Percentiles rank a stretch among this genome's conserved stretches.
Evolutionary conservation across 2,797 vertebrate genomes (phyloP).

Genomic region (Acrossocheilus wenchowensis): DNA sequence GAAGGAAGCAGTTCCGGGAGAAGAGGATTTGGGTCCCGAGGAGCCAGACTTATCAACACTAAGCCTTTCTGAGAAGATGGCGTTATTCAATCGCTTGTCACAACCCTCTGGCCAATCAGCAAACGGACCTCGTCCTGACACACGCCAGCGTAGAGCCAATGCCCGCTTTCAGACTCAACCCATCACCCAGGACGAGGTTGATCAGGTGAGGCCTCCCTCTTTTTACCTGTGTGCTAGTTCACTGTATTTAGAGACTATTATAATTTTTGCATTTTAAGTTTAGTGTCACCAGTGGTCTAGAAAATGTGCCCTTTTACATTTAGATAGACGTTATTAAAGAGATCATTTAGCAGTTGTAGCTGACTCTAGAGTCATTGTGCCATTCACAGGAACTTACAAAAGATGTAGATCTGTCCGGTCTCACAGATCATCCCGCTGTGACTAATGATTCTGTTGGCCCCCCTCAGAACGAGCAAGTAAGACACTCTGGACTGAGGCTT

Average conservation of each 20-base stretch:
- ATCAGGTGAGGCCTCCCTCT: slow-evolving; percentile 80
- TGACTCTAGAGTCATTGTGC: slow-evolving; percentile 15
- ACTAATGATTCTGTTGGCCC: slow-evolving; percentile 69
- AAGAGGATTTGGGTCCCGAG: slow-evolving; percentile 64
- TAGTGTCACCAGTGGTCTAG: not conserved
- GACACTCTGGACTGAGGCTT: slow-evolving; percentile 57
- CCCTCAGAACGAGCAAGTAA: slow-evolving; percentile 76
- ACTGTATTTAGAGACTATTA: not conserved
- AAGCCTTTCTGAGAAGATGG: slow-evolving; percentile 95
- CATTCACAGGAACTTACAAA: slow-evolving; percentile 72
- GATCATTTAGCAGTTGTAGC: not conserved
- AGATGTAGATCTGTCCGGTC: slow-evolving; percentile 65
- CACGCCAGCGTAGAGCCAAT: slow-evolving; percentile 86
- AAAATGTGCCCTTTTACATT: not conserved
- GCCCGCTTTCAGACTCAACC: slow-evolving; percentile 96
- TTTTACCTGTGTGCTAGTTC: not conserved
- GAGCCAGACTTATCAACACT: slow-evolving; percentile 92
- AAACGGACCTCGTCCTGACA: slow-evolving; percentile 74
- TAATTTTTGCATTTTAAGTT: not conserved
- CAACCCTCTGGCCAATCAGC: slow-evolving; percentile 69
- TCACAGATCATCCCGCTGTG: slow-evolving; percentile 56
- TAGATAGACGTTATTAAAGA: not conserved
- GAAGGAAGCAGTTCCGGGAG: slow-evolving; percentile 61
- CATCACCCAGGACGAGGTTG: slow-evolving; percentile 93
- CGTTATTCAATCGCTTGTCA: slow-evolving; percentile 93